phyloP scores from a whole-genome alignment of 2,797 vertebrate genomes.

The Chelmon rostratus region DNA sequence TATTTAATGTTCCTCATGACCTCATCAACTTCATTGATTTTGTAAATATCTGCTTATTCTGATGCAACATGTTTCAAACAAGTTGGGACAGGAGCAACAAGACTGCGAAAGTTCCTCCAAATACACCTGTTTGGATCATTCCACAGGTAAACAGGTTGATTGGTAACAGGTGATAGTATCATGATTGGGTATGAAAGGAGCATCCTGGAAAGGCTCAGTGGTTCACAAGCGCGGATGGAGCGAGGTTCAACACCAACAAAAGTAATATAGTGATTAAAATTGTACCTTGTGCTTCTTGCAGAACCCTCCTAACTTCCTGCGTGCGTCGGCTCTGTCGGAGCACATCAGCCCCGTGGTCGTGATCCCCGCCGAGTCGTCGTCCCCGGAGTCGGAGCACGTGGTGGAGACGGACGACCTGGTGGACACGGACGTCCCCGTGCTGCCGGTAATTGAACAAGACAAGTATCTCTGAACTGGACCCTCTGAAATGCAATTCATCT shows the following conservation, averaged over 20 bases:
- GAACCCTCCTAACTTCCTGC: conserved; percentile 98
- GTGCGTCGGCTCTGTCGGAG: conserved; percentile 95
- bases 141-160: too few relatives aligned
- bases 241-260: not conserved
- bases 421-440: conserved; percentile 90
- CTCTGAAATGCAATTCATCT: not conserved
- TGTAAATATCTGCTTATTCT: too few relatives aligned
- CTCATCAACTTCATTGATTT: too few relatives aligned
- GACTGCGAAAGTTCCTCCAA: too few relatives aligned
- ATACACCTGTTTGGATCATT: too few relatives aligned
- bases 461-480: not conserved
- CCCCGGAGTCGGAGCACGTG: conserved; percentile 94
- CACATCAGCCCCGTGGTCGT: conserved; percentile 99
- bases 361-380: conserved; percentile 93
- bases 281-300: conserved; percentile 63
- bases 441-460: conserved; percentile 84
- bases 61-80: too few relatives aligned
- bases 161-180: too few relatives aligned
- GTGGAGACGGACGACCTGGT: conserved; percentile 94
- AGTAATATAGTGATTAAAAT: not conserved
- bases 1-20: too few relatives aligned
- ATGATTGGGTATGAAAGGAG: too few relatives aligned
- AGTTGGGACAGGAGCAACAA: too few relatives aligned
- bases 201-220: too few relatives aligned
- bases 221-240: too few relatives aligned